Conservation (phyloP, 2,888 invertebrate genomes). For the Scaptomyza reducta region DNA sequence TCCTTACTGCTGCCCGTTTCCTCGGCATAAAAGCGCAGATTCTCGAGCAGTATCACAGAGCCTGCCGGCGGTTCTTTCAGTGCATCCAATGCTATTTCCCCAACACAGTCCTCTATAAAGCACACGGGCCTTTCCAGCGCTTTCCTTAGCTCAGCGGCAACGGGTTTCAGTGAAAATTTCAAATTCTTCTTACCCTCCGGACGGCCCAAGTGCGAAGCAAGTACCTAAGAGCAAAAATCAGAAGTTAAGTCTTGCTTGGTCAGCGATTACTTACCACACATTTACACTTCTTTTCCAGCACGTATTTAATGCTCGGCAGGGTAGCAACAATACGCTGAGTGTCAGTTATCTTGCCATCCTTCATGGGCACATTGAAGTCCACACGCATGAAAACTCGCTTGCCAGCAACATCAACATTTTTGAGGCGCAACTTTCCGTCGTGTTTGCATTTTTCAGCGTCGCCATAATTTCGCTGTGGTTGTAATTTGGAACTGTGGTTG, state of each 20-base stretch:
- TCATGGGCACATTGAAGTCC: conserved; percentile 99
- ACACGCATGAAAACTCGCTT: conserved; percentile 98
- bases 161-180: conserved; percentile 96
- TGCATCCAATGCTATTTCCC: conserved; percentile 93
- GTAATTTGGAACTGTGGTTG: conserved; percentile 1
- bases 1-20: conserved; percentile 99
- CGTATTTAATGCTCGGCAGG: conserved; percentile 95
- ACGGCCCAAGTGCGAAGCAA: conserved; percentile 98
- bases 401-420: conserved; percentile 92
- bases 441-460: neutral
- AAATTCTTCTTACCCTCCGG: conserved; percentile 95
- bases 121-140: conserved; percentile 89
- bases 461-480: conserved; percentile 4
- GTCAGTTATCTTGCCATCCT: conserved; percentile 98
- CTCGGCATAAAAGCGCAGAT: conserved; percentile 97
- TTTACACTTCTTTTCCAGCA: conserved; percentile 95
- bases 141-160: conserved; percentile 94
- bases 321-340: conserved; percentile 98
- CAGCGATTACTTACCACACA: conserved; percentile 87
- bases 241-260: neutral
- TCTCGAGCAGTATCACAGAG: conserved; percentile 96
- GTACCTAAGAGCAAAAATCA: conserved; percentile 84
- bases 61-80: conserved; percentile 94
- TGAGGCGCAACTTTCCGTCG: conserved; percentile 86
- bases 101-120: conserved; percentile 96